Evolutionary conservation across 2,888 invertebrate species (phyloP), one percentile per base, ranked within the genome.

Genomic region (Napeogenes sylphis): DNA sequence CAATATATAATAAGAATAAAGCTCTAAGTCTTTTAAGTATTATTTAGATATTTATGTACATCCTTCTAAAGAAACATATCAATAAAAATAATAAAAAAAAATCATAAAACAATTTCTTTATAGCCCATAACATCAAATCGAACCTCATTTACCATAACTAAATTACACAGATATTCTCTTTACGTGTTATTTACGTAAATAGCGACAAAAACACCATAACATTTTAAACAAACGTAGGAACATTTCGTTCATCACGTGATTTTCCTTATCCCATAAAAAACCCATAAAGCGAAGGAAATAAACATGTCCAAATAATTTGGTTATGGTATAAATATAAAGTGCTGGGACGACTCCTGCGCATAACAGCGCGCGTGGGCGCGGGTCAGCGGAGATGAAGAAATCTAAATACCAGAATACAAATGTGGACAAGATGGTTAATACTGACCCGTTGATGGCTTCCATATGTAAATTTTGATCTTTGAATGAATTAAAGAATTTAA

Each of bases 281-380:
- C 14, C 51, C 57, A 57, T 65, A 65, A 62, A 65, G 57, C 58
- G 51, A 47, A 56, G 54, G 60, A 60, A 69, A 73, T 73, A 71
- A 68, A 70, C 62, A 71, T 70, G 64, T 55, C 67, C 59, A 67
- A 63, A 61, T 64, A 65, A 59, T 65, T 68, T 70, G 68, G 68
- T 67, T 68, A 69, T 62, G 67, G 64, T 70, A 72, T 76, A 77
- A 75, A 80, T 79, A 81, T 79, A 81, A 83, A 80, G 78, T 77
- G 77, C 73, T 76, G 76, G 21, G 77, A 77, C 74, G 73, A 62
- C 64, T 62, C 64, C 62, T 67, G 64, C 61, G 47, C 57, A 55
- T 62, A 64, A 69, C 69, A 69, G 69, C 42, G 64, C 71, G 80
- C 81, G 83, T 79, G 70, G 76, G 79, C 79, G 79, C 78, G 75